phyloP scores from a whole-genome alignment of 2,113 vertebrate species.

The Chlorodrepanis virens region DNA sequence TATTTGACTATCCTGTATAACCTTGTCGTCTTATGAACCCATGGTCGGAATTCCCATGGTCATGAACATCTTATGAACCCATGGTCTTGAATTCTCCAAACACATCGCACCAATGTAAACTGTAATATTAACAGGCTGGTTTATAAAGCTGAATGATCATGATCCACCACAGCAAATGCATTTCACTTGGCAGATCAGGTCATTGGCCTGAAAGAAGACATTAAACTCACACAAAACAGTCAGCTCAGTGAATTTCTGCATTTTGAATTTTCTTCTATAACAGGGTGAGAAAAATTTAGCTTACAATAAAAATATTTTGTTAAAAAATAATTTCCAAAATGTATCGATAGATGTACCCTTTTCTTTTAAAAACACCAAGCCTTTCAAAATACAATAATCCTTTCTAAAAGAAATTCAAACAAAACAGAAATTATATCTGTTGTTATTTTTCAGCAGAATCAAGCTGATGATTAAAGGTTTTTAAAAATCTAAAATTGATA shows the following conservation, averaged over 20 bases:
- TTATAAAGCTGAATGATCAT: background rate
- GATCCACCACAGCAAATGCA: background rate
- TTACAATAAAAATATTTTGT: background rate
- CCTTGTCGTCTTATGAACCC: background rate
- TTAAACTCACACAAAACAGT: background rate
- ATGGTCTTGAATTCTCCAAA: background rate
- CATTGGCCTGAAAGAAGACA: background rate
- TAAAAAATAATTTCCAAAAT: background rate
- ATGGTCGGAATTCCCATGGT: background rate
- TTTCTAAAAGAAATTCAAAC: background rate
- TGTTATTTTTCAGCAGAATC: background rate
- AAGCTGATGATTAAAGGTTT: background rate
- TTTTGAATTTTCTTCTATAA: background rate
- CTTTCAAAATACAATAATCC: background rate
- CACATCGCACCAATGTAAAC: background rate
- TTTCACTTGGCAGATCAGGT: rapidly evolving
- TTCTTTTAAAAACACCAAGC: background rate
- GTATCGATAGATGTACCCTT: background rate
- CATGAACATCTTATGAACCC: background rate
- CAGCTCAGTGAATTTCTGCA: background rate
- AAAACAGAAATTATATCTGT: background rate
- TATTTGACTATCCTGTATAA: background rate
- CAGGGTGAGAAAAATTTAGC: background rate
- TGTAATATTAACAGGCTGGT: background rate
- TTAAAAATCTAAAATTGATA: background rate